phyloP scores from a whole-genome alignment of 2,888 invertebrate species.

The Lamproptera curius region DNA sequence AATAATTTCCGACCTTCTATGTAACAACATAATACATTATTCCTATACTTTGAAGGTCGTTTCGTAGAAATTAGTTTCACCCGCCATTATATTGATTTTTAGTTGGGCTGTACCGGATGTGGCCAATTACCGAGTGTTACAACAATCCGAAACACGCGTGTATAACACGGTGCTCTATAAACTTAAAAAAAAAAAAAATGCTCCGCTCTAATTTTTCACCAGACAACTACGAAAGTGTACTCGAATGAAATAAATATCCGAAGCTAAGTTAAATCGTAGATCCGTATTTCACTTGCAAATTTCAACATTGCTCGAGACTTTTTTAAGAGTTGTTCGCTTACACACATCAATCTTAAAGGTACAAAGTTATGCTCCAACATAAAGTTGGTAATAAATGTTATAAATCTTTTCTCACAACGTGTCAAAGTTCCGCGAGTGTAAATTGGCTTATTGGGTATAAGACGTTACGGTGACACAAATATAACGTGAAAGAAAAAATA shows the following conservation, averaged over 20 bases:
- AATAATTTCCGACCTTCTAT: too few relatives aligned
- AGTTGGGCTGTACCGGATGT: constrained; percentile 27
- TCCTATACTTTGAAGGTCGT: too few relatives aligned
- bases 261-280: constrained; percentile 17
- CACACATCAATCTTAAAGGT: constrained; percentile 19
- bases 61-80: too few relatives aligned
- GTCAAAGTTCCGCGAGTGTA: constrained; percentile 10
- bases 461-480: not conserved
- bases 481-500: not conserved
- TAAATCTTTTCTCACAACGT: constrained; percentile 17
- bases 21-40: too few relatives aligned
- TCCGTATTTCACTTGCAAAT: constrained; percentile 21
- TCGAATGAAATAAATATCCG: constrained; percentile 10
- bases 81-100: constrained; percentile 35
- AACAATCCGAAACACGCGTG: constrained; percentile 2
- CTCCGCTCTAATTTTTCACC: not conserved
- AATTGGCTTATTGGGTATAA: constrained; percentile 9
- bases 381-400: constrained; percentile 19
- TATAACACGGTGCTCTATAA: not conserved
- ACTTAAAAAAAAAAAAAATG: not conserved
- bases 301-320: constrained; percentile 6
- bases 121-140: constrained; percentile 24
- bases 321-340: constrained; percentile 16
- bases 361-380: constrained; percentile 16
- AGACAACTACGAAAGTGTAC: not conserved